Evolutionary conservation across 2,888 invertebrate species (phyloP), one percentile per base, ranked within the genome.

Genomic region (Caenorhabditis zanzibari): DNA sequence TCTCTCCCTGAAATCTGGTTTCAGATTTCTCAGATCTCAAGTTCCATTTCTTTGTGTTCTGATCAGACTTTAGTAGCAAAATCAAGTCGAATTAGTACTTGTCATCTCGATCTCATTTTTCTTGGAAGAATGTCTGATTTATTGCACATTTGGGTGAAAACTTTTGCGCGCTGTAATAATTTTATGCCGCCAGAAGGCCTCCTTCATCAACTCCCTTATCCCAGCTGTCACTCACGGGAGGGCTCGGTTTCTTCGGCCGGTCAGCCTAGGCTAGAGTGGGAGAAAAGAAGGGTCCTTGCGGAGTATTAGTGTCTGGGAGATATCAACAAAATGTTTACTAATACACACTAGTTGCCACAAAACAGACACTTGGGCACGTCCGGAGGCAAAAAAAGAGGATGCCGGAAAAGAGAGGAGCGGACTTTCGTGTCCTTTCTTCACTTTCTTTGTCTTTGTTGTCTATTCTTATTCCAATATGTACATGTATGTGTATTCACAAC

Each of bases 291-390:
- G 63, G 44, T n/a, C 24, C 41, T 56, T 24, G 38, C 38, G 54
- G 26, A 49, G 79, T 56, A 75, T 75, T 75, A 75, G 75, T 66
- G 75, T 58, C 52, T 68, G 49, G 68, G 75, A 66, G 71, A 79
- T 79, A 79, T 79, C 79, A 79, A 79, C 79, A 79, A 64, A 79
- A 79, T 79, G 79, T 79, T 79, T 79, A 79, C 71, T 64, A 79
- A 79, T 79, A 79, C 71, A 79, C 71, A 76, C 75, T 59, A 59
- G 69, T 59, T 76, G 68, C 66, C 75, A 75, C 28, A 75, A 75
- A 66, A 68, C 54, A 68, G 68, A 54, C 68, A 54, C 68, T 47
- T 12, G 9, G 6, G 9, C 44, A 68, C 66, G 66, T 54, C 68
- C n/a, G 38, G 54, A 59, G 28, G 52, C 52, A 52, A 64, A 61